Evolutionary conservation across 2,113 vertebrate genomes (phyloP).

Genomic region (Sceloporus undulatus): DNA sequence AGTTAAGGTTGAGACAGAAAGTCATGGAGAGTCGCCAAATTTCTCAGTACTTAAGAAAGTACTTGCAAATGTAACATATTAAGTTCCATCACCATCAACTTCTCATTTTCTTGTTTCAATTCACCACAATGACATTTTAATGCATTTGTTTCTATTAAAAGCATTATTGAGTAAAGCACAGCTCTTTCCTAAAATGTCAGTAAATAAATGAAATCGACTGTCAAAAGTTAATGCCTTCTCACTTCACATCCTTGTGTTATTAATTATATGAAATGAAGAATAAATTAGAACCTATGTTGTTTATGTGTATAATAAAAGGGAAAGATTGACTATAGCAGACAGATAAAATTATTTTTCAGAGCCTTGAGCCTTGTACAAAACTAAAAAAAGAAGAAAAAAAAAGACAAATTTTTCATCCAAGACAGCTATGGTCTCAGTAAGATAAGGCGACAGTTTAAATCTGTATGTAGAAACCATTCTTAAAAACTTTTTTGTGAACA

Average conservation of each 20-base stretch:
- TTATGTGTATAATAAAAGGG: constrained; percentile 36
- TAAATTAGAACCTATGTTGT: constrained; percentile 11
- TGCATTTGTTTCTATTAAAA: constrained; percentile 29
- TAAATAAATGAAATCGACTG: constrained; percentile 35
- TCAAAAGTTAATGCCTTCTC: constrained; percentile 28
- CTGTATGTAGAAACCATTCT: background rate
- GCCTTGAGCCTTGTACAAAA: background rate
- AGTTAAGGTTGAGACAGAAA: constrained; percentile 12
- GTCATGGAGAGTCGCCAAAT: background rate
- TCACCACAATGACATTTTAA: constrained; percentile 12
- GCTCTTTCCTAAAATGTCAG: constrained; percentile 30
- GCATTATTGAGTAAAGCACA: background rate
- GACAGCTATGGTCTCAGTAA: constrained; percentile 1
- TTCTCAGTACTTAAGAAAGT: constrained; percentile 19
- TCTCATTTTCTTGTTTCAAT: constrained; percentile 18
- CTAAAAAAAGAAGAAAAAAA: constrained; percentile 10
- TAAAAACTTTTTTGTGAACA: background rate
- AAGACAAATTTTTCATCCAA: background rate
- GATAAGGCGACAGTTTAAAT: constrained; percentile 22
- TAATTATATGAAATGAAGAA: constrained; percentile 38
- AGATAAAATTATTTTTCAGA: constrained; percentile 45
- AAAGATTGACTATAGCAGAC: constrained; percentile 35
- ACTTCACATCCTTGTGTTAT: constrained; percentile 12
- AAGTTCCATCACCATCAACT: background rate
- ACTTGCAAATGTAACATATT: background rate